phyloP scores from a whole-genome alignment of 2,888 invertebrate genomes.

The Diplazon laetatorius region DNA sequence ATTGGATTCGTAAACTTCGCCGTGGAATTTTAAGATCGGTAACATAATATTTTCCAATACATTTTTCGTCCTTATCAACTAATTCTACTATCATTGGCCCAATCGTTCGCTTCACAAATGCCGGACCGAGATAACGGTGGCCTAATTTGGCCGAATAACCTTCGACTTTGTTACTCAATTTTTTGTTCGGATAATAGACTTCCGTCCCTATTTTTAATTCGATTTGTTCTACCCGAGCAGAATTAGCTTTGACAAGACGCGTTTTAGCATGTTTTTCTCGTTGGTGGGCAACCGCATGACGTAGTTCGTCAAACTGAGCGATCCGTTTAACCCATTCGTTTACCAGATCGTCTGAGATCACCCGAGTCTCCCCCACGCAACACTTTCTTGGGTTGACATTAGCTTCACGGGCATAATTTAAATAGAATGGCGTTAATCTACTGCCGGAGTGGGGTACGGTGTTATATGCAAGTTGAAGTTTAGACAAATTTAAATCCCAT shows the following conservation, averaged over 20 bases:
- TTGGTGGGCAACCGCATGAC: conserved; percentile 18
- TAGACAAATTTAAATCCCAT: neutral
- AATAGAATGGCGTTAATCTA: neutral
- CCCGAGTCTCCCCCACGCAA: neutral
- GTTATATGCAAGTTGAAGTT: conserved; percentile 8
- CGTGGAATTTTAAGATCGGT: conserved; percentile 42
- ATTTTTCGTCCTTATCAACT: conserved; percentile 25
- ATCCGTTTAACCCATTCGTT: neutral
- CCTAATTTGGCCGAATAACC: conserved; percentile 27
- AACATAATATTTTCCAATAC: conserved; percentile 33
- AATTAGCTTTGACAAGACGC: conserved; percentile 36
- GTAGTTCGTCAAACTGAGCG: conserved; percentile 44
- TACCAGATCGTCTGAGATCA: conserved; percentile 6
- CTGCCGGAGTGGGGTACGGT: neutral
- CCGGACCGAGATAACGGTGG: conserved; percentile 20
- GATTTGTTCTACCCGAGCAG: neutral
- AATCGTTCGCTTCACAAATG: conserved; percentile 10
- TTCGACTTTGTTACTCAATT: conserved; percentile 4
- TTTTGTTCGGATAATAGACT: conserved; percentile 10
- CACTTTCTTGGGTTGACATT: neutral
- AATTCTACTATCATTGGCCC: conserved; percentile 50
- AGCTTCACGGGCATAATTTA: neutral
- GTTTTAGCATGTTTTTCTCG: neutral
- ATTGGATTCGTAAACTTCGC: conserved; percentile 29
- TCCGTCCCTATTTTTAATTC: conserved; percentile 4